A percentile compares a stretch with the other conserved stretches of the same genome.
These are phyloP conservation scores for Arrhopalites spinosus DNA, from an alignment of 2,888 invertebrate species.

Conservation along the genomic window DNA sequence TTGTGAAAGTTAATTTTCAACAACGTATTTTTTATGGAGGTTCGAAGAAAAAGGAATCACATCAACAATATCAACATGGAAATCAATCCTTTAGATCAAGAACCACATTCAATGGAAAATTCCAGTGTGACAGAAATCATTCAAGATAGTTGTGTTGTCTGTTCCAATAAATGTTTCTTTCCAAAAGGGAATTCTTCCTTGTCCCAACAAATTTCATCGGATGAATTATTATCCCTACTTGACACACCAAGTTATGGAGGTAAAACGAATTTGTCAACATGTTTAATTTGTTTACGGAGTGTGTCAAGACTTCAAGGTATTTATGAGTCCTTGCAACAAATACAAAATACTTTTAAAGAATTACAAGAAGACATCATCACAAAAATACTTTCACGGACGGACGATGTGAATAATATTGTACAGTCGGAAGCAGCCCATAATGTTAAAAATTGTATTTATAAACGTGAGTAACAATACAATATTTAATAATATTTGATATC, in stretches of 20 bases:
- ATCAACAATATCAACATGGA: too few relatives aligned
- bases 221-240: not conserved
- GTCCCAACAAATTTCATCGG: not conserved
- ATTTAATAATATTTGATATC: not conserved
- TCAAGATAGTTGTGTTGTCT: slow-evolving; percentile 14
- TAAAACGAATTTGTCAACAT: not conserved
- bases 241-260: not conserved
- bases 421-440: not conserved
- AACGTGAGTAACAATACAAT: not conserved
- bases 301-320: not conserved
- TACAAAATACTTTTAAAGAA: not conserved
- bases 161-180: slow-evolving; percentile 9
- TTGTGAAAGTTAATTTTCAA: too few relatives aligned
- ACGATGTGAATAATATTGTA: not conserved
- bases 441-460: not conserved
- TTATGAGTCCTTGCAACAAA: not conserved
- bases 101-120: not conserved
- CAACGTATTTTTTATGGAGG: too few relatives aligned
- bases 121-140: not conserved
- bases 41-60: too few relatives aligned
- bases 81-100: not conserved
- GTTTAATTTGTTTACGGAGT: not conserved
- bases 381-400: not conserved
- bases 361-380: not conserved
- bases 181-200: not conserved